A percentile compares a stretch with the other conserved stretches of the same genome.
Evolutionary conservation across 2,888 invertebrate genomes (phyloP).

Genomic region (Drosophila helvetica): DNA sequence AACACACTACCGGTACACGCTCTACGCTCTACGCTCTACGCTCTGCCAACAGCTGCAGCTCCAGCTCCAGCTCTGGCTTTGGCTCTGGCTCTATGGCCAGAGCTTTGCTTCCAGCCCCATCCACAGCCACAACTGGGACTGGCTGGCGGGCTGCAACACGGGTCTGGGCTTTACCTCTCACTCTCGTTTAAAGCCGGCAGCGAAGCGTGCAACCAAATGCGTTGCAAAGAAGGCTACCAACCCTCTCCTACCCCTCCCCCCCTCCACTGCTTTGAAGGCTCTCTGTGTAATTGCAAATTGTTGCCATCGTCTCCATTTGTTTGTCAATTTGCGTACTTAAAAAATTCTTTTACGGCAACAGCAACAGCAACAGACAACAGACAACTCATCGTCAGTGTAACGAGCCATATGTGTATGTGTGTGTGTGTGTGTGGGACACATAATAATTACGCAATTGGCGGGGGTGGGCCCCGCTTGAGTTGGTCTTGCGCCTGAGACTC

Average conservation of each 20-base stretch:
- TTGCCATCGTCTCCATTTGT: constrained; percentile 47
- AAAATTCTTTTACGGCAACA: constrained; percentile 62
- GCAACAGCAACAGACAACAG: constrained; percentile 2
- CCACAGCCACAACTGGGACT: background rate
- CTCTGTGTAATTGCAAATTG: constrained; percentile 62
- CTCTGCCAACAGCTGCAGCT: too few relatives aligned
- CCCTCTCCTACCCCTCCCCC: background rate
- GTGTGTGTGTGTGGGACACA: constrained; percentile 28
- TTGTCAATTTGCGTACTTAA: constrained; percentile 74
- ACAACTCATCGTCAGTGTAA: constrained; percentile 33
- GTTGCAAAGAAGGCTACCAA: background rate
- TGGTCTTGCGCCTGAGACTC: constrained; percentile 10
- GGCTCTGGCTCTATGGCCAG: background rate
- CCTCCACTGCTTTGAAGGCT: background rate
- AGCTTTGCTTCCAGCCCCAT: background rate
- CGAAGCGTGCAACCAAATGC: constrained; percentile 37
- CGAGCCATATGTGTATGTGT: constrained; percentile 35
- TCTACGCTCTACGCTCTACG: too few relatives aligned
- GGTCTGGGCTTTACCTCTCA: constrained; percentile 23
- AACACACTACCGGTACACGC: background rate
- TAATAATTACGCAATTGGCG: constrained; percentile 72
- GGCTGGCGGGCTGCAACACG: background rate
- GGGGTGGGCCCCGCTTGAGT: constrained; percentile 19
- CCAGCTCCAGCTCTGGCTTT: constrained; percentile 4
- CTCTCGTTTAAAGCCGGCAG: constrained; percentile 45